These are phyloP conservation scores for Andricus grossulariae DNA, from an alignment of 1,140 invertebrate genomes.

Conservation along the genomic window DNA sequence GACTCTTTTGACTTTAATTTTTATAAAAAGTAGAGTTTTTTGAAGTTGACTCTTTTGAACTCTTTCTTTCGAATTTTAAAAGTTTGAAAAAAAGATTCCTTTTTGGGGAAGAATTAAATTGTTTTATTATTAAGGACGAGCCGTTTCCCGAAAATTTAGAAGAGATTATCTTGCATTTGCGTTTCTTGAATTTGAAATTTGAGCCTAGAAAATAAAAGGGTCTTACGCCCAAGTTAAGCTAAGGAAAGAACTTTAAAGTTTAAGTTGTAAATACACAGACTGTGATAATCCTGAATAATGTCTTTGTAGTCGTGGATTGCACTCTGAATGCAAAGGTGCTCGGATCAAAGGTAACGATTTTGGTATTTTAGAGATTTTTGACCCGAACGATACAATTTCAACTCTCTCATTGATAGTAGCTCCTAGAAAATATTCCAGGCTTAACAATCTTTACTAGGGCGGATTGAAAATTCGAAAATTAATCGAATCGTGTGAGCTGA, in stretches of 20 bases:
- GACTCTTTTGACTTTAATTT: too few relatives aligned
- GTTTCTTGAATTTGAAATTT: slow-evolving; percentile 2
- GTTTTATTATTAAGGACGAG: too few relatives aligned
- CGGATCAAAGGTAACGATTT: slow-evolving; percentile 2
- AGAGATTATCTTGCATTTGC: slow-evolving; percentile 30
- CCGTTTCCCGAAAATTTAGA: too few relatives aligned
- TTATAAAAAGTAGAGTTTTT: too few relatives aligned
- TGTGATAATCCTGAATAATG: slow-evolving; percentile 75
- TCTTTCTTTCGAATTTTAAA: too few relatives aligned
- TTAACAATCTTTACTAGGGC: not conserved
- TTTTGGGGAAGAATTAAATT: too few relatives aligned
- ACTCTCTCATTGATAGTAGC: slow-evolving; percentile 30
- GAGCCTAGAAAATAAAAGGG: slow-evolving; percentile 41
- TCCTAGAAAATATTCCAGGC: not conserved
- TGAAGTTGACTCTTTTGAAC: too few relatives aligned
- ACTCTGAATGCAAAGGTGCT: slow-evolving; percentile 37
- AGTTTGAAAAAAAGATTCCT: too few relatives aligned
- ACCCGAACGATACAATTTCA: slow-evolving; percentile 10
- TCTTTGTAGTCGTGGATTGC: slow-evolving; percentile 63
- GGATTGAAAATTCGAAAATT: too few relatives aligned
- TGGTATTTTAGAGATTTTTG: slow-evolving; percentile 1
- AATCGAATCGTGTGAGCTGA: too few relatives aligned
- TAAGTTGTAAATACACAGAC: slow-evolving; percentile 77
- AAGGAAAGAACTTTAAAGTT: slow-evolving; percentile 55
- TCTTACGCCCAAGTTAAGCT: slow-evolving; percentile 52